phyloP scores from a whole-genome alignment of 2,888 invertebrate genomes.

The Allophyes oxyacanthae region DNA sequence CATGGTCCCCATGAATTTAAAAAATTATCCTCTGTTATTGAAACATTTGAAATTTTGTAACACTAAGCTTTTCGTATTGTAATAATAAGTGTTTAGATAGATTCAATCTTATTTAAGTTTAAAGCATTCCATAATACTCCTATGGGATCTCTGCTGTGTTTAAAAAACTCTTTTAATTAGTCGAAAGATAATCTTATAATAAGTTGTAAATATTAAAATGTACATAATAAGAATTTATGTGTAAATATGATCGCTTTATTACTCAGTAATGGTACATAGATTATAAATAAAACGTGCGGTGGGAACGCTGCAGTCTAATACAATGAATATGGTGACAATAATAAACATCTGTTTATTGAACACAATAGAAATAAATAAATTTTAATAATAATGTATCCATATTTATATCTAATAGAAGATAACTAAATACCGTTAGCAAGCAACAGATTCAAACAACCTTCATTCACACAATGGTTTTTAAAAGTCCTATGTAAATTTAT shows the following conservation, averaged over 20 bases:
- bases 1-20: conserved; percentile 36
- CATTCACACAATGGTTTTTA: background rate
- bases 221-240: conserved; percentile 70
- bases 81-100: conserved; percentile 81
- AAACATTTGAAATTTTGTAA: conserved; percentile 62
- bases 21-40: conserved; percentile 63
- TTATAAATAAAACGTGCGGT: conserved; percentile 29
- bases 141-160: conserved; percentile 88
- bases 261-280: conserved; percentile 40
- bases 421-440: conserved; percentile 18
- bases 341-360: conserved; percentile 77
- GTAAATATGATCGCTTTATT: conserved; percentile 79
- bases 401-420: conserved; percentile 24
- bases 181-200: conserved; percentile 76
- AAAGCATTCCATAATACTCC: conserved; percentile 87
- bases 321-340: conserved; percentile 83
- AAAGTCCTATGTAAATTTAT: background rate
- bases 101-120: conserved; percentile 84
- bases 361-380: conserved; percentile 61
- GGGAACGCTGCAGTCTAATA: conserved; percentile 48
- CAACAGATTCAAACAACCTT: background rate
- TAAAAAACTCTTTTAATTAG: conserved; percentile 83
- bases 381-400: conserved; percentile 40
- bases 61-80: conserved; percentile 76
- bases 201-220: conserved; percentile 76